Percentiles rank a stretch among this genome's conserved stretches.
Conservation (phyloP, 2,113 vertebrate species). For the Otus sunia region DNA sequence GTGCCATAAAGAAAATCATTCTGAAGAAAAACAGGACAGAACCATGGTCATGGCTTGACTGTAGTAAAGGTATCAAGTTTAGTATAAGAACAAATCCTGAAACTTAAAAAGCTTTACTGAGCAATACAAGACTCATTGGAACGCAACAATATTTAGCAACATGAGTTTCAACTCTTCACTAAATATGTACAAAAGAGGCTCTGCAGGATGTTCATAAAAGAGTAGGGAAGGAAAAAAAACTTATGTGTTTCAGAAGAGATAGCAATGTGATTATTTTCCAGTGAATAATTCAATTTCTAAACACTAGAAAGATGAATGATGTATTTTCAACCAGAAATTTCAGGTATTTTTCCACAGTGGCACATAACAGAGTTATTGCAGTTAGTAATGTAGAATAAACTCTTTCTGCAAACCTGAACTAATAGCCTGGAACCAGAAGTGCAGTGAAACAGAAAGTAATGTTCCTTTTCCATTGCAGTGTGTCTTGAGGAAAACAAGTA, state of each 20-base stretch:
- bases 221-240: neutral
- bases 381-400: neutral
- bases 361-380: neutral
- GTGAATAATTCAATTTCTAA: neutral
- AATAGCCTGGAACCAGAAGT: neutral
- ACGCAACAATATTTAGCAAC: neutral
- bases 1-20: neutral
- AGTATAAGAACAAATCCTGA: neutral
- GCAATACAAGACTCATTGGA: neutral
- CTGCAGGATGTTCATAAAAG: neutral
- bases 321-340: neutral
- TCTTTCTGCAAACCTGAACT: neutral
- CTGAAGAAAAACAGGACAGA: neutral
- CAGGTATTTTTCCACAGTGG: neutral
- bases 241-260: neutral
- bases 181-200: neutral
- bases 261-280: neutral
- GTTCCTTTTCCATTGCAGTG: neutral
- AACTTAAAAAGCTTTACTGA: neutral
- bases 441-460: neutral
- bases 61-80: neutral
- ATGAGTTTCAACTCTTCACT: neutral
- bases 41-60: neutral
- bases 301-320: neutral
- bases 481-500: neutral